Conservation (phyloP, 2,113 vertebrate species). For the Salvelinus alpinus region DNA sequence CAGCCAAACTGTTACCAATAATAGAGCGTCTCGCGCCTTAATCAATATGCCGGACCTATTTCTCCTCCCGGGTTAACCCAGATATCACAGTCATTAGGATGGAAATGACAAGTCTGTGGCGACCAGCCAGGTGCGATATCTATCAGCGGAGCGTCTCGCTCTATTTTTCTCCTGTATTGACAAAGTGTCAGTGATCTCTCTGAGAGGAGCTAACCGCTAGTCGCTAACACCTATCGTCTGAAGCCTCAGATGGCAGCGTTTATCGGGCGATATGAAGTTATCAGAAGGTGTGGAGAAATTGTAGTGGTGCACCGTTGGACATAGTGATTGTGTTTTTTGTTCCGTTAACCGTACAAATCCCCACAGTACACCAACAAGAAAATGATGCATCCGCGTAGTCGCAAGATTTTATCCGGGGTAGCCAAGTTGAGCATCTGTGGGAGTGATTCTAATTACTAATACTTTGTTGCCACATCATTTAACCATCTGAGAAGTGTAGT, state of each 20-base stretch:
- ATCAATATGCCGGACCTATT: constrained; percentile 46
- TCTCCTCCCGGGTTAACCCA: constrained; percentile 18
- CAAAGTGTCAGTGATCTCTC: neutral
- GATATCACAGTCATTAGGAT: constrained; percentile 52
- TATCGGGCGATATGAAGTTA: constrained; percentile 10
- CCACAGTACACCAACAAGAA: no score
- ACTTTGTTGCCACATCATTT: no score
- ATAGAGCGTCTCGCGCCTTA: constrained; percentile 43
- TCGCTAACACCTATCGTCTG: constrained; percentile 29
- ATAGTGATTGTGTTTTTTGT: no score
- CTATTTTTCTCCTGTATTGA: constrained; percentile 41
- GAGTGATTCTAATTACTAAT: no score
- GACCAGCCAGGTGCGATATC: constrained; percentile 16
- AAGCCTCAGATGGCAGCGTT: constrained; percentile 23
- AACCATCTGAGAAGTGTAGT: no score
- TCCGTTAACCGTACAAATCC: no score
- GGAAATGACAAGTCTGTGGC: constrained; percentile 52
- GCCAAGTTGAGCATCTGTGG: no score
- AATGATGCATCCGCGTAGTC: no score
- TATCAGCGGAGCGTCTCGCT: constrained; percentile 26
- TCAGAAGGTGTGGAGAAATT: neutral
- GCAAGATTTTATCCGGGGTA: no score
- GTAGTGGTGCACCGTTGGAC: neutral
- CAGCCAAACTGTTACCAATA: constrained; percentile 60
- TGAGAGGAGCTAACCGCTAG: constrained; percentile 26